These are phyloP conservation scores for Semnopithecus entellus DNA, from an alignment of 2,113 vertebrate genomes.

Conservation along the genomic window DNA sequence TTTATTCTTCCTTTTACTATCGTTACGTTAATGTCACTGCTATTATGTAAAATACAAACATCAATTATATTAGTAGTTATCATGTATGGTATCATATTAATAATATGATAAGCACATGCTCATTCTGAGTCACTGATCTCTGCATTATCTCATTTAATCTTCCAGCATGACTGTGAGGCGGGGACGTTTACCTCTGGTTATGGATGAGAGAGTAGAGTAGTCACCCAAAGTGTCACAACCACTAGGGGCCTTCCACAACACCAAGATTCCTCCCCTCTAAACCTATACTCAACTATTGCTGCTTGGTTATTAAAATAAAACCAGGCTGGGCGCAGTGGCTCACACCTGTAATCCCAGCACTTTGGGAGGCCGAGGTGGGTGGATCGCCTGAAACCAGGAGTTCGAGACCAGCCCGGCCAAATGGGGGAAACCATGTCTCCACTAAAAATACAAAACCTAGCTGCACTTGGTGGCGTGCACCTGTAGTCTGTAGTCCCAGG, in stretches of 20 bases:
- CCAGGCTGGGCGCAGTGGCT: too few species aligned
- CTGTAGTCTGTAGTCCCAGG: too few species aligned
- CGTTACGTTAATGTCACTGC: constrained; percentile 5
- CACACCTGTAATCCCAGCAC: too few species aligned
- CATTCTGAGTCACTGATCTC: background rate
- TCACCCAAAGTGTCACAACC: background rate
- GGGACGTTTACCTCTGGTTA: background rate
- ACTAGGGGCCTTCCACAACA: background rate
- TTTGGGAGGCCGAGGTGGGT: too few species aligned
- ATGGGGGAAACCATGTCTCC: too few species aligned
- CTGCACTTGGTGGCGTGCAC: too few species aligned
- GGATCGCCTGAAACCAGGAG: too few species aligned
- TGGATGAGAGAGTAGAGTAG: background rate
- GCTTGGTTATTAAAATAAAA: constrained; percentile 12
- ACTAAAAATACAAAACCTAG: too few species aligned
- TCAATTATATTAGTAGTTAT: background rate
- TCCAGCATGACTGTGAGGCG: background rate
- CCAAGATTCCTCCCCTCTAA: background rate
- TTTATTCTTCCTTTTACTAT: background rate
- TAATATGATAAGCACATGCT: background rate
- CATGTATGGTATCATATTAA: background rate
- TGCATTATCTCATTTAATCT: background rate
- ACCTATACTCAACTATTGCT: background rate
- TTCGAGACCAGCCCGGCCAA: too few species aligned
- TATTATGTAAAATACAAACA: background rate